Percentiles rank a stretch among this genome's conserved stretches.
Evolutionary conservation across 2,113 vertebrate genomes (phyloP).

Genomic region (Smithornis capensis): DNA sequence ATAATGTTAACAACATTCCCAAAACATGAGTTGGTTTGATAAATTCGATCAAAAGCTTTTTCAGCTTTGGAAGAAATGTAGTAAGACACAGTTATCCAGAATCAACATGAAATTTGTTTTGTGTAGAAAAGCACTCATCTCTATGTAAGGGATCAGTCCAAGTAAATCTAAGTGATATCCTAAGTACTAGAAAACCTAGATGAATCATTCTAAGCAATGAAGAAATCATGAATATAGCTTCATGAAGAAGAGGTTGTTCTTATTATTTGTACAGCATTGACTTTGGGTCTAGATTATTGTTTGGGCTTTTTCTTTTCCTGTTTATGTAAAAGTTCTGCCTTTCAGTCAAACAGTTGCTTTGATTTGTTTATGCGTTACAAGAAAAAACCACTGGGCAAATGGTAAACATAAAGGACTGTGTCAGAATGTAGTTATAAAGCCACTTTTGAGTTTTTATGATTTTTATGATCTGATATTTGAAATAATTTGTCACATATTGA

Average conservation of each 20-base stretch:
- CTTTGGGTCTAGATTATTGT: not conserved
- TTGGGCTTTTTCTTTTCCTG: not conserved
- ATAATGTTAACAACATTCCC: not conserved
- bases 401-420: not conserved
- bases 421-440: not conserved
- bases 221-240: not conserved
- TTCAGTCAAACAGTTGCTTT: not conserved
- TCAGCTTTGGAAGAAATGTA: not conserved
- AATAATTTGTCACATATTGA: not conserved
- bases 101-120: not conserved
- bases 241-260: not conserved
- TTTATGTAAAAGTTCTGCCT: not conserved
- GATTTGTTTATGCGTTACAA: not conserved
- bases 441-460: not conserved
- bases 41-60: not conserved
- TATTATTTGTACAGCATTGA: not conserved
- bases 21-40: not conserved
- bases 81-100: not conserved
- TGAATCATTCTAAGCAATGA: not conserved
- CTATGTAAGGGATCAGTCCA: not conserved
- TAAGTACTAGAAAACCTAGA: not conserved
- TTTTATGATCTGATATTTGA: not conserved
- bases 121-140: not conserved
- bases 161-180: not conserved
- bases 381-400: not conserved